phyloP scores from a whole-genome alignment of 2,797 vertebrate species.

The Hippocampus kuda region DNA sequence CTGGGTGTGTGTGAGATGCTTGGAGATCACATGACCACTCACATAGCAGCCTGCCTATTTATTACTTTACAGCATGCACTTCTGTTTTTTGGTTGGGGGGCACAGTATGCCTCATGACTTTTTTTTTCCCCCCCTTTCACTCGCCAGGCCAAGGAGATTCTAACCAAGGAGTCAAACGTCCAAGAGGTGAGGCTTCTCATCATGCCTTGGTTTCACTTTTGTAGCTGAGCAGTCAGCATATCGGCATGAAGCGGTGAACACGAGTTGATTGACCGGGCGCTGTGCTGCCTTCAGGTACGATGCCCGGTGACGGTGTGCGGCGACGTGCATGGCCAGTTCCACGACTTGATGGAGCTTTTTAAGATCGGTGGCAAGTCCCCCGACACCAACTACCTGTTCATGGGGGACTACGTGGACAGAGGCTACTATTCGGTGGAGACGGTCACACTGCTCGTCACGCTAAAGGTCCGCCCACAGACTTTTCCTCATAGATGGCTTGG shows the following conservation, averaged over 20 bases:
- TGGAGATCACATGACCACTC: not conserved
- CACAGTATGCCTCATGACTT: not conserved
- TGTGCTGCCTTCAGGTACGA: conserved; percentile 67
- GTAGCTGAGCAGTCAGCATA: not conserved
- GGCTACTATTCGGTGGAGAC: conserved; percentile 95
- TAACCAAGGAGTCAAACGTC: conserved; percentile 93
- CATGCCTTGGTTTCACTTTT: not conserved
- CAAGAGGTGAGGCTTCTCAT: conserved; percentile 71
- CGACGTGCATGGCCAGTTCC: conserved; percentile 92
- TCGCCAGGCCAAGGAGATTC: conserved; percentile 86
- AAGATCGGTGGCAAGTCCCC: conserved; percentile 95
- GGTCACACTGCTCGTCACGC: conserved; percentile 88
- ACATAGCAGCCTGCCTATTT: not conserved
- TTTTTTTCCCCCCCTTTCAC: conserved; percentile 6
- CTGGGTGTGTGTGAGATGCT: not conserved
- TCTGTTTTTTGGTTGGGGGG: not conserved
- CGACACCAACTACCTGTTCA: conserved; percentile 96
- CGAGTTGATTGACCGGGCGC: not conserved
- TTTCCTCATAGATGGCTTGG: not conserved
- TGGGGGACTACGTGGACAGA: conserved; percentile 95
- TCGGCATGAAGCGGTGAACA: not conserved
- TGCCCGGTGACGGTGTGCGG: conserved; percentile 94
- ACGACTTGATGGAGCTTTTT: conserved; percentile 95
- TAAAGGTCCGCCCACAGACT: conserved; percentile 72
- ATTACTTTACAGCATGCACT: not conserved